phyloP scores from a whole-genome alignment of 2,113 vertebrate species.

The Ptyas mucosa region DNA sequence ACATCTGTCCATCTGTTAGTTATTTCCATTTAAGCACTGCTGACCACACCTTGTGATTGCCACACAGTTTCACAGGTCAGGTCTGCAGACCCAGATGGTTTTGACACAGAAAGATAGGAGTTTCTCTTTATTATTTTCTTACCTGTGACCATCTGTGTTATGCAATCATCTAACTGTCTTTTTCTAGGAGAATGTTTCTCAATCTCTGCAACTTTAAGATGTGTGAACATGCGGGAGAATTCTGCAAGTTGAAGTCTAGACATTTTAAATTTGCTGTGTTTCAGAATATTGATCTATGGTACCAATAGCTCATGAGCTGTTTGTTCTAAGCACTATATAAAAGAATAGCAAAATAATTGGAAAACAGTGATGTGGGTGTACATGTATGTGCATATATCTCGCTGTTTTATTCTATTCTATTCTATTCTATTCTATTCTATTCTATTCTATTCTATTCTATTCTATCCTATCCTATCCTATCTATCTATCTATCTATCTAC shows the following conservation, averaged over 20 bases:
- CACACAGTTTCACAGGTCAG: constrained; percentile 44
- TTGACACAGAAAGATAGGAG: neutral
- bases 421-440: too few species aligned
- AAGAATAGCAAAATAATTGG: neutral
- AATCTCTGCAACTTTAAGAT: neutral
- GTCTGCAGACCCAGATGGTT: constrained; percentile 33
- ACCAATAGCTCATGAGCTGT: neutral
- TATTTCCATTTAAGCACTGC: constrained; percentile 42
- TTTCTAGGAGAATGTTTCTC: neutral
- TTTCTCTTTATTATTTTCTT: constrained; percentile 36
- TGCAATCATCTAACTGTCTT: neutral
- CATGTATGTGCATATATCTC: neutral
- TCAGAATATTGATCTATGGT: neutral
- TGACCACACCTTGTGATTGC: constrained; percentile 47
- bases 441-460: too few species aligned
- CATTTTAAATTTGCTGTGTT: neutral
- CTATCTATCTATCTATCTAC: too few species aligned
- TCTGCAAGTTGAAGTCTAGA: neutral
- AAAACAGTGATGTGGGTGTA: neutral
- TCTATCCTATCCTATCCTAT: too few species aligned
- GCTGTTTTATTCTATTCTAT: neutral
- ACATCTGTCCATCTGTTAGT: constrained; percentile 3
- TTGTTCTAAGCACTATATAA: neutral
- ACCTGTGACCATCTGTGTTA: neutral
- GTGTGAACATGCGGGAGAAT: neutral